Percentiles rank a stretch among this genome's conserved stretches.
These are phyloP conservation scores for Lepus americanus DNA, from an alignment of 2,113 vertebrate genomes.

Conservation along the genomic window DNA sequence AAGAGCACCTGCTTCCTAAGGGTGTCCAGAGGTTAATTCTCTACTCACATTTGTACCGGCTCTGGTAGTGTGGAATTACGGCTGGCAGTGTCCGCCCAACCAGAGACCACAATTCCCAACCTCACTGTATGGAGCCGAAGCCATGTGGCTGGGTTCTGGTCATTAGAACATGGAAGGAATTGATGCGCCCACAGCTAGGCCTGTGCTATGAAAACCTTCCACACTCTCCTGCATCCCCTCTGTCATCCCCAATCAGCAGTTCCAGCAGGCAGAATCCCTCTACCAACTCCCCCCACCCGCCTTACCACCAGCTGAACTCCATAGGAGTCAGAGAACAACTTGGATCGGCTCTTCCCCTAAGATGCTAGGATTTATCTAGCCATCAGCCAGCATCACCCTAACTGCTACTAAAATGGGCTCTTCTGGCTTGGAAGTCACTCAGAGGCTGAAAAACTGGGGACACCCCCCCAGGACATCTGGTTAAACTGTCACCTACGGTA, in stretches of 20 bases:
- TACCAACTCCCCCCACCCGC: background rate
- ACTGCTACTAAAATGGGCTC: background rate
- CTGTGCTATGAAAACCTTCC: background rate
- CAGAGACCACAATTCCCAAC: background rate
- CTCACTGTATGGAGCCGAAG: background rate
- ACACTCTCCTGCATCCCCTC: background rate
- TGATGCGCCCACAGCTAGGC: background rate
- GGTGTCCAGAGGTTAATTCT: background rate
- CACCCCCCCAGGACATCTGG: background rate
- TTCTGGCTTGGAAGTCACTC: background rate
- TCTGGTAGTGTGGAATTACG: background rate
- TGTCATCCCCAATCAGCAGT: background rate
- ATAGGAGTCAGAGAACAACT: background rate
- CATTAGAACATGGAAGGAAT: background rate
- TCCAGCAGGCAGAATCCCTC: background rate
- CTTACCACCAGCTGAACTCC: background rate
- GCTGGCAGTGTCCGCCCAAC: background rate
- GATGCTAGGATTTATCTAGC: background rate
- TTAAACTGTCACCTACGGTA: background rate
- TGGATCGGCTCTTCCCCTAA: background rate
- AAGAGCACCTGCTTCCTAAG: background rate
- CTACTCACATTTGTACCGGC: background rate
- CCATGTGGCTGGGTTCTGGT: background rate
- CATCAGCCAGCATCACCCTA: background rate
- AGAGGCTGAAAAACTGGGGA: background rate